Percentiles rank a stretch among this genome's conserved stretches.
Conservation (phyloP, 2,888 invertebrate genomes). For the Pandemis heparana region DNA sequence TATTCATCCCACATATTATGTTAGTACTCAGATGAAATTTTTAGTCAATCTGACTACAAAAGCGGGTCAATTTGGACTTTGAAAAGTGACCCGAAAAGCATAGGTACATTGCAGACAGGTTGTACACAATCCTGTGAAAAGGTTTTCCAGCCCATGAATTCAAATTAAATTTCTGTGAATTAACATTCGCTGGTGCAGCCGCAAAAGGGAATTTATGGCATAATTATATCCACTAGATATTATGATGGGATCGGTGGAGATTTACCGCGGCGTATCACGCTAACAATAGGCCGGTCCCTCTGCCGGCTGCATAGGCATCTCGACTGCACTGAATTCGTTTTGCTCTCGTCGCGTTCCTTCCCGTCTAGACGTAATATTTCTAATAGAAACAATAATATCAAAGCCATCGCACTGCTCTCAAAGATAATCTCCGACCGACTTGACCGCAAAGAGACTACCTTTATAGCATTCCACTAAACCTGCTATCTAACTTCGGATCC, state of each 20-base stretch:
- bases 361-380: conserved; percentile 83
- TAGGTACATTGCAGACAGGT: too few species aligned
- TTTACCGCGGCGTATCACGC: conserved; percentile 77
- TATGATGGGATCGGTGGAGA: conserved; percentile 56
- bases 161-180: conserved; percentile 38
- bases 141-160: not conserved
- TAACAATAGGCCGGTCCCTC: conserved; percentile 76
- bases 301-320: conserved; percentile 59
- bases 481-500: conserved; percentile 12
- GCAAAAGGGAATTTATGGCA: conserved; percentile 66
- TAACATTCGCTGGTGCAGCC: conserved; percentile 56
- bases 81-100: too few species aligned
- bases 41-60: too few species aligned
- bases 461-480: conserved; percentile 16
- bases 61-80: too few species aligned
- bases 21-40: too few species aligned
- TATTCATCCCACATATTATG: too few species aligned
- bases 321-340: conserved; percentile 63
- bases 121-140: not conserved
- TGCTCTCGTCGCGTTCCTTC: conserved; percentile 74
- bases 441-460: conserved; percentile 28
- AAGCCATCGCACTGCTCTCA: conserved; percentile 62
- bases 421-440: conserved; percentile 35
- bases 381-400: conserved; percentile 66
- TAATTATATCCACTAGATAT: conserved; percentile 63